These are phyloP conservation scores for Chalcis sispes DNA, from an alignment of 2,888 invertebrate genomes.

Conservation along the genomic window DNA sequence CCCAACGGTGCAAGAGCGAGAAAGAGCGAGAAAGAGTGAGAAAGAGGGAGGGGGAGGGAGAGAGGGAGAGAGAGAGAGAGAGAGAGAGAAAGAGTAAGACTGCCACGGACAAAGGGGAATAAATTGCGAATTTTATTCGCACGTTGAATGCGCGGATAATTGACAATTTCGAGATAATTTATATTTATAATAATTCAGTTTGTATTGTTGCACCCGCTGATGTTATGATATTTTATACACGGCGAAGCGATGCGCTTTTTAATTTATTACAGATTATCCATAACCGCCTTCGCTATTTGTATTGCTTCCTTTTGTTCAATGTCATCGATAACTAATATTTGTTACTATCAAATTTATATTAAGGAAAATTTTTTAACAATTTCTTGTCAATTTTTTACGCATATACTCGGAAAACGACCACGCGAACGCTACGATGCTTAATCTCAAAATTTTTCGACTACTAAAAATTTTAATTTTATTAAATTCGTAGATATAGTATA, in stretches of 20 bases:
- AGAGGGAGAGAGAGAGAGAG: too few relatives aligned
- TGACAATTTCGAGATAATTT: conserved; percentile 48
- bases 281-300: neutral
- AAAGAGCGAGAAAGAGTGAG: too few relatives aligned
- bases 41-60: conserved; percentile 1
- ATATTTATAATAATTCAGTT: conserved; percentile 43
- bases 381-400: too few relatives aligned
- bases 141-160: conserved; percentile 35
- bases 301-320: neutral
- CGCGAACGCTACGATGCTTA: too few relatives aligned
- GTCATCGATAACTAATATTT: too few relatives aligned
- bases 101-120: conserved; percentile 42
- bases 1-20: neutral
- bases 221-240: conserved; percentile 25
- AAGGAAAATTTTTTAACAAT: too few relatives aligned
- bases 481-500: too few relatives aligned
- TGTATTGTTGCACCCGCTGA: conserved; percentile 19
- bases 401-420: too few relatives aligned
- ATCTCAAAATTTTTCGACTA: too few relatives aligned
- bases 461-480: too few relatives aligned
- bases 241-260: neutral
- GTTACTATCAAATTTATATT: too few relatives aligned
- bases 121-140: conserved; percentile 48
- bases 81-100: too few relatives aligned
- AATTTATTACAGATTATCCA: conserved; percentile 15